phyloP scores from a whole-genome alignment of 2,113 vertebrate genomes.

The Serilophus lunatus region DNA sequence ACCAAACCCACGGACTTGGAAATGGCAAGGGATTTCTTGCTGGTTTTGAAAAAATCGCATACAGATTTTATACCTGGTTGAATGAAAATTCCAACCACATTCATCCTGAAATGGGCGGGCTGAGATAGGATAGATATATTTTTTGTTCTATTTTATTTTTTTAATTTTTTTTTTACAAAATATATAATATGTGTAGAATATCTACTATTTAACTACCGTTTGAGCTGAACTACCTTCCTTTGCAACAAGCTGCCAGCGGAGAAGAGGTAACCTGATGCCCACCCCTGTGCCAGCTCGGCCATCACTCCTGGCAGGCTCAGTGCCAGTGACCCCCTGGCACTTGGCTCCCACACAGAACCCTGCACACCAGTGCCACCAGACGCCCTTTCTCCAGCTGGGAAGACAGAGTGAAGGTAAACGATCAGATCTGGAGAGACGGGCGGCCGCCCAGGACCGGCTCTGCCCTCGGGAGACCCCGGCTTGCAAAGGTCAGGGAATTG shows the following conservation, averaged over 20 bases:
- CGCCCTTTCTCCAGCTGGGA: slow-evolving; percentile 9
- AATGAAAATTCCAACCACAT: slow-evolving; percentile 48
- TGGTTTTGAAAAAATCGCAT: slow-evolving; percentile 39
- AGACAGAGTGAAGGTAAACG: slow-evolving; percentile 39
- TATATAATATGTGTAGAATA: slow-evolving; percentile 66
- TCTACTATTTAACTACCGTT: slow-evolving; percentile 57
- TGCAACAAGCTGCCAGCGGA: slow-evolving; percentile 21
- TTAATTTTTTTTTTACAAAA: slow-evolving; percentile 57
- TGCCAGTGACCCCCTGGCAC: neutral
- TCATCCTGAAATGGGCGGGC: slow-evolving; percentile 46
- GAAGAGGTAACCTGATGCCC: slow-evolving; percentile 37
- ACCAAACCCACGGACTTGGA: slow-evolving; percentile 4
- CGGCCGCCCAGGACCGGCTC: neutral
- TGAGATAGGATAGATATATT: slow-evolving; percentile 27
- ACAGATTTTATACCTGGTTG: slow-evolving; percentile 40
- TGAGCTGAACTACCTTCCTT: slow-evolving; percentile 35
- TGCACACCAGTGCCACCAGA: neutral
- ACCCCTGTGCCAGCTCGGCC: neutral
- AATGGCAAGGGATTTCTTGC: slow-evolving; percentile 37
- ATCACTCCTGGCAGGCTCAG: neutral
- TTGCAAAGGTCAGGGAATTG: neutral
- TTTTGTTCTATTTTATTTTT: slow-evolving; percentile 45
- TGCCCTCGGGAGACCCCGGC: rapidly evolving
- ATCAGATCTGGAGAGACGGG: neutral
- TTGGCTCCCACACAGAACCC: neutral